These are phyloP conservation scores for Thymelicus lineola DNA, from an alignment of 2,888 invertebrate genomes.

Conservation along the genomic window DNA sequence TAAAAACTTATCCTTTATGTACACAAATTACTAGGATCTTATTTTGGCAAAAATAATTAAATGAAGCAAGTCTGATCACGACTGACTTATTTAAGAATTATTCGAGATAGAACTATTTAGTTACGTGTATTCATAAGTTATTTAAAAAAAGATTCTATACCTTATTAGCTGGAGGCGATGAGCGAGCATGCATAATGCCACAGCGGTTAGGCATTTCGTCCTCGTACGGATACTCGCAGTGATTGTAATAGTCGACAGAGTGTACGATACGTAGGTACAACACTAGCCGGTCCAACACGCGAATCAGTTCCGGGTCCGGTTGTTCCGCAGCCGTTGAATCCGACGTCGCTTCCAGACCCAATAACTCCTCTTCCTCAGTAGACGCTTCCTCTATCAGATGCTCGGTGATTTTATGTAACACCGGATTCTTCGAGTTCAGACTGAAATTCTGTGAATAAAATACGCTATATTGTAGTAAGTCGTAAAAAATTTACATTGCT, in stretches of 20 bases:
- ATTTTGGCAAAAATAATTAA: background rate
- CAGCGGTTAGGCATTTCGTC: slow-evolving; percentile 99
- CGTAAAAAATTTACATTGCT: too few relatives aligned
- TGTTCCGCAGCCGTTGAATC: slow-evolving; percentile 62
- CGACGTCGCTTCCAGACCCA: slow-evolving; percentile 86
- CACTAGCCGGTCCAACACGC: slow-evolving; percentile 92
- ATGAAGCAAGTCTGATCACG: background rate
- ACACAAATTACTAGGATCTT: background rate
- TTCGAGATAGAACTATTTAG: too few relatives aligned
- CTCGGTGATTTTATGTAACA: slow-evolving; percentile 98
- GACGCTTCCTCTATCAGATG: slow-evolving; percentile 99
- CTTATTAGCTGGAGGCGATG: slow-evolving; percentile 93
- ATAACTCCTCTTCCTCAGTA: slow-evolving; percentile 98
- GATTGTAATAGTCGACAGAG: slow-evolving; percentile 99
- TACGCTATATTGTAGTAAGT: too few relatives aligned
- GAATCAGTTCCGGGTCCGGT: slow-evolving; percentile 77
- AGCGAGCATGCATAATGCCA: slow-evolving; percentile 98
- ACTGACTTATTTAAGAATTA: too few relatives aligned
- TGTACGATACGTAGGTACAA: slow-evolving; percentile 98
- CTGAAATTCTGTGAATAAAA: slow-evolving; percentile 79
- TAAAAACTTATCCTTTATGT: background rate
- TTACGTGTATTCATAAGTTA: too few relatives aligned
- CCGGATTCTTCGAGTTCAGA: slow-evolving; percentile 94
- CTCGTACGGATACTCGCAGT: slow-evolving; percentile 99
- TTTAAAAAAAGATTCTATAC: slow-evolving; percentile 59